Evolutionary conservation across 2,113 vertebrate genomes (phyloP), one percentile per base, ranked within the genome.

Genomic region (Tachysurus fulvidraco): DNA sequence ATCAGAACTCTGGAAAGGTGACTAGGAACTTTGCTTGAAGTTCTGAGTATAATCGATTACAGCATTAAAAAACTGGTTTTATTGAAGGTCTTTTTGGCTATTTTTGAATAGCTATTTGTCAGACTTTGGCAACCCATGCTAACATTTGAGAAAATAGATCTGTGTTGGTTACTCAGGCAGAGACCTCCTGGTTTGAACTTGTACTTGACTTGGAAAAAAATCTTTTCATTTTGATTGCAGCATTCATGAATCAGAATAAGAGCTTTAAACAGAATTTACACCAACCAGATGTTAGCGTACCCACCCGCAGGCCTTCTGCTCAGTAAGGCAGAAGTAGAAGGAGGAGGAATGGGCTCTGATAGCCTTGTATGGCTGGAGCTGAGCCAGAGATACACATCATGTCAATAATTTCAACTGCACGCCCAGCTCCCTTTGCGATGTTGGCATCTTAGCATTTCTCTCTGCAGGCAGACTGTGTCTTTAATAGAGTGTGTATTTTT

Each of bases 401-500:
- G 86, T 84, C 87, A 90, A 67, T 90, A 85, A 92, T 92, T 88
- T 88, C 86, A 89, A 91, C 88, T 88, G 83, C 88, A 50, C 9
- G 16, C 36, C 71, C 54, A 28, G 74, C 65, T 64, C 67, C 69
- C 80, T 64, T 85, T 41, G 30, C 60, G 59, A 69, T 5, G 10
- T 59, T 85, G 67, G 77, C 73, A 81, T 65, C 83, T 76, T 55
- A 21, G 14, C 52, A 16, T 85, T 76, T 85, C 71, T 84, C n/a
- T 57, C 83, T 25, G 62, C 87, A 84, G 82, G 73, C 55, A 59
- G 81, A 90, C 88, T 88, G 87, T 80, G 85, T 91, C 88, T 90
- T 91, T 89, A 91, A 89, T 88, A 92, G 88, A 90, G 90, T 89
- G 91, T 90, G 88, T 90, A 81, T 89, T 89, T 87, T 85, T 87